Percentiles rank a stretch among this genome's conserved stretches.
These are phyloP conservation scores for Callimorpha dominula DNA, from an alignment of 2,888 invertebrate genomes.

Conservation along the genomic window DNA sequence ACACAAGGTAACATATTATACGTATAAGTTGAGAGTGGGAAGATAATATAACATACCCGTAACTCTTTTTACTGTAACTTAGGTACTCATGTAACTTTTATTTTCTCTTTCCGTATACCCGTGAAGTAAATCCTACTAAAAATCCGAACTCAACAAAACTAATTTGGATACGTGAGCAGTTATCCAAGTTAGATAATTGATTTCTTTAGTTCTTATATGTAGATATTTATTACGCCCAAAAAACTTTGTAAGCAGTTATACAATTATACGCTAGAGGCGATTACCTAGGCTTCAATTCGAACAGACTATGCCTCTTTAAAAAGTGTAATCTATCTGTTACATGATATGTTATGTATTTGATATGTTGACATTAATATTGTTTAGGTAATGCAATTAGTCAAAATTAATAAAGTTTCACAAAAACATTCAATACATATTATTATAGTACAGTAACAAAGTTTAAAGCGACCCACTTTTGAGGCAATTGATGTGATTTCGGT, in stretches of 20 bases:
- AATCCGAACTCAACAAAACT: no score
- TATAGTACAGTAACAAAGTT: constrained; percentile 43
- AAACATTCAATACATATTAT: constrained; percentile 31
- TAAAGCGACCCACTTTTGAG: constrained; percentile 47
- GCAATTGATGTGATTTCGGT: constrained; percentile 55
- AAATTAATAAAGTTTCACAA: neutral
- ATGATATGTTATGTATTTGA: neutral
- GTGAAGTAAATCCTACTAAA: no score
- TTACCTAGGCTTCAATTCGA: neutral
- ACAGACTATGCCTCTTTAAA: neutral
- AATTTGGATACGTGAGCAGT: no score
- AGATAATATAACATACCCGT: neutral
- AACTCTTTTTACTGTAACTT: neutral
- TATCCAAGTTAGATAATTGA: no score
- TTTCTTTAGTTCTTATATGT: no score
- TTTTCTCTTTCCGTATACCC: no score
- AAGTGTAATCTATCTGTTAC: neutral
- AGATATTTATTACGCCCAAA: no score
- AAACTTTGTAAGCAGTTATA: no score
- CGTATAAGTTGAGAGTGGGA: neutral
- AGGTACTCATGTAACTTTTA: no score
- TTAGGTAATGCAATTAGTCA: neutral
- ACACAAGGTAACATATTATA: constrained; percentile 24
- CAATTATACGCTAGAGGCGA: neutral
- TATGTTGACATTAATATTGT: no score